phyloP scores from a whole-genome alignment of 2,113 vertebrate genomes.

The Formicarius rufipectus region DNA sequence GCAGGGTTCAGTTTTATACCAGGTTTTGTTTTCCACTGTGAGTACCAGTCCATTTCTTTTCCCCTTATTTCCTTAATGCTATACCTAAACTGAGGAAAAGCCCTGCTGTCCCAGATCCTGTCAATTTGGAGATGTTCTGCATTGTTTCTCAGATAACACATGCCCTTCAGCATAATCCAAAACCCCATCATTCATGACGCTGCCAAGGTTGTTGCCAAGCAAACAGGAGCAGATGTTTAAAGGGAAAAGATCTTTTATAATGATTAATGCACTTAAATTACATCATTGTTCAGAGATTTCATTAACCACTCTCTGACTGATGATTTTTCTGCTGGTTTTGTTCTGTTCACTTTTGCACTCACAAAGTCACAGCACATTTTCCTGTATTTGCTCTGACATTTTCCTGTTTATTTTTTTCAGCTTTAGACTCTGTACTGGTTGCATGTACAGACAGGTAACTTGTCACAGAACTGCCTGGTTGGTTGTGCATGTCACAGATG shows the following conservation, averaged over 20 bases:
- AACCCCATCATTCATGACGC: constrained; percentile 13
- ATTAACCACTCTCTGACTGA: constrained; percentile 12
- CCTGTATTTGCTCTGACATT: background rate
- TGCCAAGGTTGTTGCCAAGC: constrained; percentile 51
- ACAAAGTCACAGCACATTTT: background rate
- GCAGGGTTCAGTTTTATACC: background rate
- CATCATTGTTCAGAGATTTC: constrained; percentile 39
- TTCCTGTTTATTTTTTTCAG: background rate
- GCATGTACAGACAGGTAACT: constrained; percentile 40
- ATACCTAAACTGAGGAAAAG: background rate
- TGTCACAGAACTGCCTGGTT: background rate
- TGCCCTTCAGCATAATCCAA: constrained; percentile 30
- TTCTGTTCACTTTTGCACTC: background rate
- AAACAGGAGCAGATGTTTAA: constrained; percentile 67
- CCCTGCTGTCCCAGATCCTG: background rate
- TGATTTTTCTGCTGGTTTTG: constrained; percentile 7
- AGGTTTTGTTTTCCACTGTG: background rate
- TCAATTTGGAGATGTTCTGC: background rate
- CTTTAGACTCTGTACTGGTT: background rate
- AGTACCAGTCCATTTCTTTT: background rate
- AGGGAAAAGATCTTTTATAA: constrained; percentile 52
- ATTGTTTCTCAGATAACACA: constrained; percentile 30
- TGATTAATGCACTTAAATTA: constrained; percentile 62
- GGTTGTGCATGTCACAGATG: background rate
- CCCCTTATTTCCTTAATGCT: background rate